Evolutionary conservation across 2,113 vertebrate species (phyloP).

Genomic region (Hassar affinis): DNA sequence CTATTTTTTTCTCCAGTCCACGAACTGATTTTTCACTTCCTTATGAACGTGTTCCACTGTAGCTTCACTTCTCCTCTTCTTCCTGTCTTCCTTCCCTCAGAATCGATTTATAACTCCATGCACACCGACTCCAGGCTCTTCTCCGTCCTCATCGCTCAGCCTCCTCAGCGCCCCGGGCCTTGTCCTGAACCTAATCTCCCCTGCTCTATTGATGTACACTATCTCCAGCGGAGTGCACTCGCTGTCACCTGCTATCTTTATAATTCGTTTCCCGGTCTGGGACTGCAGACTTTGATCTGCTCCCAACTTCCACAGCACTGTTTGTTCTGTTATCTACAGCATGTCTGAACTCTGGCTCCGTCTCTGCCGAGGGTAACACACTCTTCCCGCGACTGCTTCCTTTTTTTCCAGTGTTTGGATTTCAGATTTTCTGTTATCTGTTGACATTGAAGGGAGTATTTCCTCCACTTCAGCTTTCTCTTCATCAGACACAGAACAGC

Average conservation of each 20-base stretch:
- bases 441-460: neutral
- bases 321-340: slow-evolving; percentile 13
- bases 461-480: neutral
- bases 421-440: neutral
- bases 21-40: neutral
- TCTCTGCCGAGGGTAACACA: neutral
- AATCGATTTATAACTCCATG: neutral
- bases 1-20: neutral
- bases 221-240: slow-evolving; percentile 22
- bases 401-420: neutral
- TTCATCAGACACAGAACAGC: too few species aligned
- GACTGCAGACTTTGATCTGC: slow-evolving; percentile 20
- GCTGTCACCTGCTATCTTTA: slow-evolving; percentile 25
- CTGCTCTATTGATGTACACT: slow-evolving; percentile 13
- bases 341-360: neutral
- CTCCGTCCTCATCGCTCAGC: slow-evolving; percentile 9
- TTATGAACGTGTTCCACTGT: neutral
- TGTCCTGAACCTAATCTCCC: slow-evolving; percentile 32
- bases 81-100: neutral
- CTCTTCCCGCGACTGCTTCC: neutral
- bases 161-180: neutral
- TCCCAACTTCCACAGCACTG: slow-evolving; percentile 4
- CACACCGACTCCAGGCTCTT: neutral
- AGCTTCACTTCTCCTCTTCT: neutral
- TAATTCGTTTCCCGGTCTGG: neutral